These are phyloP conservation scores for Tiliqua scincoides DNA, from an alignment of 2,113 vertebrate genomes.

Conservation along the genomic window DNA sequence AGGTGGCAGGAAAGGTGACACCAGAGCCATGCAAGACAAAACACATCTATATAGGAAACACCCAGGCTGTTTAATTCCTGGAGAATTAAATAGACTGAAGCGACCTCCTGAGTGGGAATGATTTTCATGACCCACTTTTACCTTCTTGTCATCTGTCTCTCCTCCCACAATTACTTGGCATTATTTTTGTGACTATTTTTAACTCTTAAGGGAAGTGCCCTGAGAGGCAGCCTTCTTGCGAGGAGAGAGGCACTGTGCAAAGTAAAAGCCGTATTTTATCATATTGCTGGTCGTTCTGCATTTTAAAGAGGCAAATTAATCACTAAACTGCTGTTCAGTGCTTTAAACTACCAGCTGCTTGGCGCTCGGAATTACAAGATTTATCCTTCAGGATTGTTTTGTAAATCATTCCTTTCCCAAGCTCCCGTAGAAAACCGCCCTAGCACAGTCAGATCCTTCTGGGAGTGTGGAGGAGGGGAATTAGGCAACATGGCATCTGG, in stretches of 20 bases:
- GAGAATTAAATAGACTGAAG: slow-evolving; percentile 48
- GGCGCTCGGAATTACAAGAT: slow-evolving; percentile 74
- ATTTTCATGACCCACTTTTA: slow-evolving; percentile 14
- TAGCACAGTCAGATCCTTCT: slow-evolving; percentile 61
- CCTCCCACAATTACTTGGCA: slow-evolving; percentile 1
- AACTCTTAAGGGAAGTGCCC: slow-evolving; percentile 49
- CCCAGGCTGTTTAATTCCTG: slow-evolving; percentile 47
- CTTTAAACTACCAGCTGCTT: slow-evolving; percentile 81
- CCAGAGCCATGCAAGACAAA: not conserved
- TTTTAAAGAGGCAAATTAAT: slow-evolving; percentile 80
- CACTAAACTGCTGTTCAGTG: slow-evolving; percentile 74
- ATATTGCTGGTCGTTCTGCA: slow-evolving; percentile 69
- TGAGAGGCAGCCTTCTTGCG: slow-evolving; percentile 35
- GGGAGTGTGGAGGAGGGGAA: slow-evolving; percentile 53
- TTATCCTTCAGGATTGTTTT: slow-evolving; percentile 73
- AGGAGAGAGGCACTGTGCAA: slow-evolving; percentile 38
- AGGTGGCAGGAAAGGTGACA: slow-evolving; percentile 43
- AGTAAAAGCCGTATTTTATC: slow-evolving; percentile 63
- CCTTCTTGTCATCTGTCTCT: slow-evolving; percentile 36
- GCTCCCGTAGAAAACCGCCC: slow-evolving; percentile 60
- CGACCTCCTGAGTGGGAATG: slow-evolving; percentile 17
- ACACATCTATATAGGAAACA: slow-evolving; percentile 12
- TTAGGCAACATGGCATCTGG: slow-evolving; percentile 62
- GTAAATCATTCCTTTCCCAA: slow-evolving; percentile 23
- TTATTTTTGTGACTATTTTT: slow-evolving; percentile 43